phyloP scores from a whole-genome alignment of 2,797 vertebrate species.

The Hippoglossus hippoglossus region DNA sequence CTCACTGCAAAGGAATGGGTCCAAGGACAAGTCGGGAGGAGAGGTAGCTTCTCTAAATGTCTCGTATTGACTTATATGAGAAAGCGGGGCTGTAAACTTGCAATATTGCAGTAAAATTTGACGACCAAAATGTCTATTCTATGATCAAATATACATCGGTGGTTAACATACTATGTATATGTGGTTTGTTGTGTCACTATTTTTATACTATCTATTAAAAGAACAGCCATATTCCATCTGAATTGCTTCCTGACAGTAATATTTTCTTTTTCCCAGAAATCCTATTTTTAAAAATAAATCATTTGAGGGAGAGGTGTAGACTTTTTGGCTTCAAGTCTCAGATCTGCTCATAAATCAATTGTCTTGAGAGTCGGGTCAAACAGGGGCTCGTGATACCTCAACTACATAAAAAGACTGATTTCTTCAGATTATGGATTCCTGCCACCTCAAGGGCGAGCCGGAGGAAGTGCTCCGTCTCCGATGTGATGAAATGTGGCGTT shows the following conservation, averaged over 20 bases:
- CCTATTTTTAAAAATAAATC: constrained; percentile 37
- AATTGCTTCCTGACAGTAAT: constrained; percentile 20
- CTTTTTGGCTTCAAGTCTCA: constrained; percentile 64
- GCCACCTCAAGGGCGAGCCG: constrained; percentile 81
- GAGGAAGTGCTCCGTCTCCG: constrained; percentile 73
- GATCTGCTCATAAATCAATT: constrained; percentile 77
- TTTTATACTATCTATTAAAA: constrained; percentile 13
- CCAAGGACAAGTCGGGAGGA: constrained; percentile 76
- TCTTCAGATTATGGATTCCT: constrained; percentile 81
- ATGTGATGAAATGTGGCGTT: constrained; percentile 83
- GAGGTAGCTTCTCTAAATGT: constrained; percentile 62
- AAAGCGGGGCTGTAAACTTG: constrained; percentile 47
- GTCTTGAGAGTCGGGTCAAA: constrained; percentile 76
- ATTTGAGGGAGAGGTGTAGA: constrained; percentile 67
- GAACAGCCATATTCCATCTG: background rate
- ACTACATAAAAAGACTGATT: constrained; percentile 81
- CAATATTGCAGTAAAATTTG: constrained; percentile 43
- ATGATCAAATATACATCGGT: constrained; percentile 28
- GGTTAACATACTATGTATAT: constrained; percentile 14
- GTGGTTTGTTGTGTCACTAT: constrained; percentile 8
- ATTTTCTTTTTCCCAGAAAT: constrained; percentile 25
- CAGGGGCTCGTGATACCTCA: constrained; percentile 74
- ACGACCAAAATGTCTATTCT: constrained; percentile 27
- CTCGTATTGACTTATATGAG: constrained; percentile 47
- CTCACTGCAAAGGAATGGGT: constrained; percentile 83